Base-by-base conservation (phyloP, 2,797 vertebrate genomes). In the Mionectes olivaceus region DNA sequence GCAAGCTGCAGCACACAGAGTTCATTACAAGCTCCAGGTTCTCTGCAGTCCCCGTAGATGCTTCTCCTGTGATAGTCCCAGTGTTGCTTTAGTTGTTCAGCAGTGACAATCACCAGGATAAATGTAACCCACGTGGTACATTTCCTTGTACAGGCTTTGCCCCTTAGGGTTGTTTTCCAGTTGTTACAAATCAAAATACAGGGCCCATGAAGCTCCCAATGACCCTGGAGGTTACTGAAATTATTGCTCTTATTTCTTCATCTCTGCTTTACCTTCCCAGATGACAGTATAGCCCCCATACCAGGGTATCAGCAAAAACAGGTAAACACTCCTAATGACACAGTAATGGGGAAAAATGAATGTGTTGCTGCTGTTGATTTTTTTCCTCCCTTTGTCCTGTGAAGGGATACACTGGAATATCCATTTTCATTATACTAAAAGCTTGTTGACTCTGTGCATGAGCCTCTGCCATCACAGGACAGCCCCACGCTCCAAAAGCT, bases 401-500 rank as follows among this genome's bases (percentile, higher is more conserved):
- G 57, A 56, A 81, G 33, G 10, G 63, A 18, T 14, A 12, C 30
- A 7, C 21, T 50, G 43, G 13, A 46, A 22, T 56, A 32, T 30
- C 11, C 30, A 11, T 50, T 70, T 52, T 56, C 4, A 2, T 25
- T 15, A 5, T 53, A 21, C 53, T 79, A 2, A n/a, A 49, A 81
- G 8, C 46, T 57, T 5, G 0, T 7, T 35, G 43, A 2, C 30
- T 22, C 1, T 28, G 21, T 50, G 24, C 16, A 10, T 4, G 27
- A 86, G 25, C 19, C 27, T 14, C 53, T 59, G 28, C 19, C 7
- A 12, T 7, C 5, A 2, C 8, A 53, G 76, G 37, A 30, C 30
- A 46, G 3, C 10, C 22, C 17, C 8, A 0, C 6, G 60, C 13
- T 33, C 35, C 9, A 35, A 33, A 4, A 2, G 13, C 4, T 30